These are phyloP conservation scores for Xiphydria camelus DNA, from an alignment of 2,888 invertebrate species.

Conservation along the genomic window DNA sequence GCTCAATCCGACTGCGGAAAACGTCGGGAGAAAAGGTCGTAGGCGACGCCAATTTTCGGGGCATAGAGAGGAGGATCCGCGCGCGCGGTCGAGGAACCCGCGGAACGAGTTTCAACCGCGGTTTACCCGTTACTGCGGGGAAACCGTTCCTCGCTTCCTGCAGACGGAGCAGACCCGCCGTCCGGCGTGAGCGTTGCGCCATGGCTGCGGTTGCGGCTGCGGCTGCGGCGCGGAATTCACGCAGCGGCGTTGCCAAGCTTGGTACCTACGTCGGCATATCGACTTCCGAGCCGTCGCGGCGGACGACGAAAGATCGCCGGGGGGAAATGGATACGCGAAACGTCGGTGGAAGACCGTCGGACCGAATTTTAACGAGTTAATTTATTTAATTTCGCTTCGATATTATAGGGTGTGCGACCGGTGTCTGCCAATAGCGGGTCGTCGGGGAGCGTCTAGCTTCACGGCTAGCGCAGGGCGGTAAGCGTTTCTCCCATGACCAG, in stretches of 20 bases:
- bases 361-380: too few species aligned
- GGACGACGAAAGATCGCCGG: too few species aligned
- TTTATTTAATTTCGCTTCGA: too few species aligned
- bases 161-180: conserved; percentile 20
- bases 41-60: background rate
- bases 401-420: too few species aligned
- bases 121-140: conserved; percentile 47
- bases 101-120: conserved; percentile 21
- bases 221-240: conserved; percentile 50
- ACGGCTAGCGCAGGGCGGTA: too few species aligned
- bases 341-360: too few species aligned
- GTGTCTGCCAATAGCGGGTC: too few species aligned
- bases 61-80: conserved; percentile 23
- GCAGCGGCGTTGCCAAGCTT: conserved; percentile 36
- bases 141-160: conserved; percentile 29
- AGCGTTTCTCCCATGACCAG: too few species aligned
- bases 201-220: conserved; percentile 36
- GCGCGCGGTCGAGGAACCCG: conserved; percentile 28
- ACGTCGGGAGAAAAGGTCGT: background rate
- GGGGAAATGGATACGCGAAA: too few species aligned
- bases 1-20: too few species aligned
- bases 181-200: conserved; percentile 22
- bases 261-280: conserved; percentile 2
- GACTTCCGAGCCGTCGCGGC: conserved; percentile 10
- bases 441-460: too few species aligned